Percentiles rank a stretch among this genome's conserved stretches.
These are phyloP conservation scores for Dinoponera quadriceps DNA, from an alignment of 1,140 invertebrate genomes.

Conservation along the genomic window DNA sequence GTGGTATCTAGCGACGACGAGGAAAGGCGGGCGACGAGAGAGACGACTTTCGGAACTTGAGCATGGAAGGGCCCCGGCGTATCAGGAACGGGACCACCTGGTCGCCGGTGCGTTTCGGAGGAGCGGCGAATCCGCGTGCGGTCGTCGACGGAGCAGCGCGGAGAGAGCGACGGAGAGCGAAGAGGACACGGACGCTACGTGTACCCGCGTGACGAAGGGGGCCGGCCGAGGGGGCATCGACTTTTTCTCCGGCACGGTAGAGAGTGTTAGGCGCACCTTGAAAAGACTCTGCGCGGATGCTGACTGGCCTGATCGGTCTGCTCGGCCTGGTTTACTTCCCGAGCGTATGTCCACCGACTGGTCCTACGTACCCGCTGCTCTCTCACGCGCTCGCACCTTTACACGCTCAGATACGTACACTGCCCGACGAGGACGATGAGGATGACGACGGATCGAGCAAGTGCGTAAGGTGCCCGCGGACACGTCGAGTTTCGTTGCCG, in stretches of 20 bases:
- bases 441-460: conserved; percentile 43
- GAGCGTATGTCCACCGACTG: conserved; percentile 63
- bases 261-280: conserved; percentile 82
- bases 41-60: conserved; percentile 51
- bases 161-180: conserved; percentile 1
- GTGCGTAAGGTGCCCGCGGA: conserved; percentile 77
- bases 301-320: conserved; percentile 81
- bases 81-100: conserved; percentile 59
- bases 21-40: conserved; percentile 32
- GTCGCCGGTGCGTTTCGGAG: conserved; percentile 37
- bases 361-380: conserved; percentile 41
- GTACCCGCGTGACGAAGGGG: too few relatives aligned
- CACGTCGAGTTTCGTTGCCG: conserved; percentile 39
- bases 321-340: conserved; percentile 85
- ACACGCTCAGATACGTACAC: conserved; percentile 33
- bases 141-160: not conserved
- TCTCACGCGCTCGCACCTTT: conserved; percentile 50
- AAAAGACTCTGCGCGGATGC: conserved; percentile 79
- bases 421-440: too few relatives aligned
- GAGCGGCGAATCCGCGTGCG: conserved; percentile 51
- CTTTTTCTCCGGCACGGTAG: conserved; percentile 79
- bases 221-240: conserved; percentile 52
- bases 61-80: conserved; percentile 39
- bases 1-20: not conserved
- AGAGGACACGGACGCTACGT: not conserved